phyloP scores from a whole-genome alignment of 2,888 invertebrate genomes.

The Drosophila kanekoi region DNA sequence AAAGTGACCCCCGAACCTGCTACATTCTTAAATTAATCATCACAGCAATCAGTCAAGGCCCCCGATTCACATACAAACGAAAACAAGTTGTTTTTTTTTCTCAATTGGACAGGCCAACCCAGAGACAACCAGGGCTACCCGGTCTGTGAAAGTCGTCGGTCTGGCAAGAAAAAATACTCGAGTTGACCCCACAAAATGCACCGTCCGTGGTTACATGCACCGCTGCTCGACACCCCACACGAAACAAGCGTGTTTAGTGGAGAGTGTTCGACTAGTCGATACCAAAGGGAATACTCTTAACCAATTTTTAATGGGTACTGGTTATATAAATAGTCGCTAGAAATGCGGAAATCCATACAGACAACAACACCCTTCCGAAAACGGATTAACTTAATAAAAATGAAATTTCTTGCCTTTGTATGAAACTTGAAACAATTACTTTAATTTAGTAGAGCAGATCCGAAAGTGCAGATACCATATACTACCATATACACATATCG shows the following conservation, averaged over 20 bases:
- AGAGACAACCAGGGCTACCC: constrained; percentile 11
- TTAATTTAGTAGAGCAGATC: too few relatives aligned
- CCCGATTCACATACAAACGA: constrained; percentile 13
- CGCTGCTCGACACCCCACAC: constrained; percentile 46
- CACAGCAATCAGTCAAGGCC: constrained; percentile 40
- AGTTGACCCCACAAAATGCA: constrained; percentile 44
- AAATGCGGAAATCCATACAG: too few relatives aligned
- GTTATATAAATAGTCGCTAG: not conserved
- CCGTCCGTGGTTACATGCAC: constrained; percentile 50
- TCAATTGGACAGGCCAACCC: constrained; percentile 24
- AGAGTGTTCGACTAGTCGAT: not conserved
- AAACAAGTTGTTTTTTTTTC: constrained; percentile 45
- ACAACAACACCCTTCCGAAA: too few relatives aligned
- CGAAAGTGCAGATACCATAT: too few relatives aligned
- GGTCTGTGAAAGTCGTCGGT: constrained; percentile 11
- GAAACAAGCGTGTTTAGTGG: not conserved
- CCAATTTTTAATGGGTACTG: not conserved
- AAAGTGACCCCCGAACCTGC: constrained; percentile 7
- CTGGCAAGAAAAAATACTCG: constrained; percentile 14
- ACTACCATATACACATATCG: too few relatives aligned
- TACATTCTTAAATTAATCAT: constrained; percentile 7
- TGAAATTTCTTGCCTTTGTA: too few relatives aligned
- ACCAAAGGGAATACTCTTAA: not conserved
- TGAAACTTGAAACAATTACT: too few relatives aligned
- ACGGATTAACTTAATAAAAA: too few relatives aligned